Conservation (phyloP, 1,140 invertebrate species). For the Brachionus plicatilis region DNA sequence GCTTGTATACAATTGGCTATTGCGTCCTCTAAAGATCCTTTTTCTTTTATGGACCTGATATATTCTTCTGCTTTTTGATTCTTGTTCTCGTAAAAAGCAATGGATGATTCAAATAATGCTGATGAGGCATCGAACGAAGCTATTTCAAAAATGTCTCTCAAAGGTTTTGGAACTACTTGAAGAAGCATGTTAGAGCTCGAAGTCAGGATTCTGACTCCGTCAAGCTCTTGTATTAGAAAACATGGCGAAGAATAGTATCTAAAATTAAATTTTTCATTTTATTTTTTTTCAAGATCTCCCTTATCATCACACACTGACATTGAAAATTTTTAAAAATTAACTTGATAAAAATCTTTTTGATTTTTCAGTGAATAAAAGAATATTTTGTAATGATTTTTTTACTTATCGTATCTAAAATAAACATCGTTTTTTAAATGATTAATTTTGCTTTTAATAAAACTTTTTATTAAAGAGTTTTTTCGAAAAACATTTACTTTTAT, state of each 20-base stretch:
- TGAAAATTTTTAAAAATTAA: too few species aligned
- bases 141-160: slow-evolving; percentile 36
- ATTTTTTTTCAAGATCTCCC: neutral
- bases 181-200: neutral
- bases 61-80: slow-evolving; percentile 40
- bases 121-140: slow-evolving; percentile 16
- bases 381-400: too few species aligned
- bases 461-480: too few species aligned
- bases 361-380: too few species aligned
- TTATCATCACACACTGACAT: too few species aligned
- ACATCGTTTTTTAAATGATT: neutral
- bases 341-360: too few species aligned
- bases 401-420: too few species aligned
- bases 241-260: neutral
- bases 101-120: slow-evolving; percentile 26
- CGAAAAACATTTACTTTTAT: too few species aligned
- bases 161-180: slow-evolving; percentile 8
- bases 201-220: slow-evolving; percentile 14
- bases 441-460: too few species aligned
- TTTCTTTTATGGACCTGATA: slow-evolving; percentile 28
- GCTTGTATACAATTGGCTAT: slow-evolving; percentile 37
- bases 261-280: neutral
- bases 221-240: slow-evolving; percentile 20
- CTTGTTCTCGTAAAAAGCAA: slow-evolving; percentile 31
- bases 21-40: slow-evolving; percentile 24